phyloP scores from a whole-genome alignment of 2,888 invertebrate species.

The Leucophenga maculata region DNA sequence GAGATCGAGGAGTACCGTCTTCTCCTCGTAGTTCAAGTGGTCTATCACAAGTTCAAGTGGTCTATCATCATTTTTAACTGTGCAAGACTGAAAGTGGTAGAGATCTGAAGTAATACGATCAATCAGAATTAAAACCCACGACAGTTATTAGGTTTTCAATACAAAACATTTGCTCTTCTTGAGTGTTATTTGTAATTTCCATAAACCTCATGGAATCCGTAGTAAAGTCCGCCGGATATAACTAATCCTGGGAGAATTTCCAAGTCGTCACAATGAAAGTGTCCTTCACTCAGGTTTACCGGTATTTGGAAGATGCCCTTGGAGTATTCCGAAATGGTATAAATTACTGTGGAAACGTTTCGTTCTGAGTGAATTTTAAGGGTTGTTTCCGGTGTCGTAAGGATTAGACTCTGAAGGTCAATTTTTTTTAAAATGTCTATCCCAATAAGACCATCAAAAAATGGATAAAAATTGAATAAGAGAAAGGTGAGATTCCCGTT shows the following conservation, averaged over 20 bases:
- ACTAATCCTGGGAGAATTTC: neutral
- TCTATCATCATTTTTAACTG: neutral
- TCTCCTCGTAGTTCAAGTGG: neutral
- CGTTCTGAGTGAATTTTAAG: too few relatives aligned
- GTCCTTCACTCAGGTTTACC: neutral
- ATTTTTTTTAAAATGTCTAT: neutral
- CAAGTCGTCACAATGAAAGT: neutral
- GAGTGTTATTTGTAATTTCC: neutral
- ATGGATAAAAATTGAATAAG: neutral
- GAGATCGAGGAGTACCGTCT: neutral
- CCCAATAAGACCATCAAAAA: neutral
- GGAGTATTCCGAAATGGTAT: neutral
- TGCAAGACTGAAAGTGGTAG: neutral
- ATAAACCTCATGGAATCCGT: neutral
- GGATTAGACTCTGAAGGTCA: neutral
- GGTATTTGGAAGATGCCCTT: neutral
- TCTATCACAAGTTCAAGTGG: neutral
- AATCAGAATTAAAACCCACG: neutral
- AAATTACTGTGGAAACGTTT: neutral
- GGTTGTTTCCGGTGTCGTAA: neutral
- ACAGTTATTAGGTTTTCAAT: neutral
- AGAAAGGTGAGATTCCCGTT: neutral
- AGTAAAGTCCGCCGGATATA: neutral
- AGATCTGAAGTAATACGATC: neutral
- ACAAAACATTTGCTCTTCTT: neutral